Evolutionary conservation across 2,888 invertebrate species (phyloP).

Genomic region (Parascotia fuliginaria): DNA sequence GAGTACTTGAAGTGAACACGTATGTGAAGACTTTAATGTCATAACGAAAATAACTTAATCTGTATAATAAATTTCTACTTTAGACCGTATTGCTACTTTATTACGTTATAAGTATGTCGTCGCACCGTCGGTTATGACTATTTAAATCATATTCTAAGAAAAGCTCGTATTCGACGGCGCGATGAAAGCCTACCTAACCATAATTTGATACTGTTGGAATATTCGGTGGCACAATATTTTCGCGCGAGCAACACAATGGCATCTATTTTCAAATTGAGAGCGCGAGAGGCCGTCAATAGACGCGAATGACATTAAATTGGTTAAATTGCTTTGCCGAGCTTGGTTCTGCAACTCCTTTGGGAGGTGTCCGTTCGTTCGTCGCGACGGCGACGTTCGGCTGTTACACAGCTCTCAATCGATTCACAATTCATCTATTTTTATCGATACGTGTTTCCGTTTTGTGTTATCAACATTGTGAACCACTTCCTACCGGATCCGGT

Average conservation of each 20-base stretch:
- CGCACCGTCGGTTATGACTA: constrained; percentile 62
- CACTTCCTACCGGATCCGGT: constrained; percentile 25
- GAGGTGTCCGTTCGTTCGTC: constrained; percentile 62
- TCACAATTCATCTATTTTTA: constrained; percentile 55
- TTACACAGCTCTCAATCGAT: constrained; percentile 53
- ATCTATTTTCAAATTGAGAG: constrained; percentile 81
- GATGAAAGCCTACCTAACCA: constrained; percentile 20
- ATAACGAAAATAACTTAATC: constrained; percentile 48
- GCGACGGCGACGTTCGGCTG: constrained; percentile 37
- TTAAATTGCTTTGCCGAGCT: constrained; percentile 80
- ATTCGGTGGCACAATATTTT: constrained; percentile 52
- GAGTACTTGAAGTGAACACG: constrained; percentile 32
- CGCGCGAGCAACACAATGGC: constrained; percentile 70
- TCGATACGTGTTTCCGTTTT: constrained; percentile 45
- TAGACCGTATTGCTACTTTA: constrained; percentile 61
- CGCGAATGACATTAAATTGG: constrained; percentile 83
- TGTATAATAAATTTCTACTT: constrained; percentile 49
- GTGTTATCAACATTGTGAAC: constrained; percentile 35
- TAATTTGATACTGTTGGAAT: constrained; percentile 27
- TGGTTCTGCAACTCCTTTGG: constrained; percentile 72
- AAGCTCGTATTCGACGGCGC: constrained; percentile 39
- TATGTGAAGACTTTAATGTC: constrained; percentile 35
- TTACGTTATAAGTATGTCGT: constrained; percentile 71
- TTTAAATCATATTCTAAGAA: constrained; percentile 74
- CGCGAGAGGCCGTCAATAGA: constrained; percentile 79